phyloP scores from a whole-genome alignment of 2,888 invertebrate genomes.

The Bombylius major region DNA sequence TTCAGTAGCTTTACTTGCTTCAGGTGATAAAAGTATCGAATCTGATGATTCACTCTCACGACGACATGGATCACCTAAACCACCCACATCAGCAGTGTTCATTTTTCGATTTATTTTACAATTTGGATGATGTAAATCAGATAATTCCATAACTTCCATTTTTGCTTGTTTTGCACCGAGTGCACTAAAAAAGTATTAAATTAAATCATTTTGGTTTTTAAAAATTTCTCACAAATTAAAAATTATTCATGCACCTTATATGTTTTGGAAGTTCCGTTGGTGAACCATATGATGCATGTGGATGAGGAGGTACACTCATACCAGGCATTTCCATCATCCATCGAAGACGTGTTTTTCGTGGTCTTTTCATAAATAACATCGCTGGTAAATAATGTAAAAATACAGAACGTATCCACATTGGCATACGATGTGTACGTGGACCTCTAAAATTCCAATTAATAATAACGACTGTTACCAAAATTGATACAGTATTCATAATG shows the following conservation, averaged over 20 bases:
- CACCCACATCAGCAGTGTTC: conserved; percentile 48
- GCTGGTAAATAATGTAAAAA: conserved; percentile 92
- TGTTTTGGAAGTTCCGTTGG: conserved; percentile 78
- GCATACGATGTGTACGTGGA: conserved; percentile 95
- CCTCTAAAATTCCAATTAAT: conserved; percentile 99
- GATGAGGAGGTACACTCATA: conserved; percentile 68
- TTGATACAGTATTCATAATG: conserved; percentile 99
- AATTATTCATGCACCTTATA: conserved; percentile 43
- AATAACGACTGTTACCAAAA: conserved; percentile 95
- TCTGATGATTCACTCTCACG: conserved; percentile 87
- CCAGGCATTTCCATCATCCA: conserved; percentile 97
- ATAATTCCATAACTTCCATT: conserved; percentile 87
- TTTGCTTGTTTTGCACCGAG: conserved; percentile 65
- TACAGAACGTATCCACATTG: conserved; percentile 87
- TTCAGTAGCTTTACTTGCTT: conserved; percentile 91
- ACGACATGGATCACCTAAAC: conserved; percentile 54
- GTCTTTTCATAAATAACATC: conserved; percentile 88
- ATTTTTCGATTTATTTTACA: conserved; percentile 85
- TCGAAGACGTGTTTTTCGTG: conserved; percentile 80
- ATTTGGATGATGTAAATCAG: conserved; percentile 90
- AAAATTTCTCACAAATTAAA: background rate
- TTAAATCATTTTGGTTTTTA: background rate
- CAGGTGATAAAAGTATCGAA: conserved; percentile 77
- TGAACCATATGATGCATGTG: conserved; percentile 67
- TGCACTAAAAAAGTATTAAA: conserved; percentile 40